phyloP scores from a whole-genome alignment of 2,113 vertebrate genomes.

The Synodontis membranacea region DNA sequence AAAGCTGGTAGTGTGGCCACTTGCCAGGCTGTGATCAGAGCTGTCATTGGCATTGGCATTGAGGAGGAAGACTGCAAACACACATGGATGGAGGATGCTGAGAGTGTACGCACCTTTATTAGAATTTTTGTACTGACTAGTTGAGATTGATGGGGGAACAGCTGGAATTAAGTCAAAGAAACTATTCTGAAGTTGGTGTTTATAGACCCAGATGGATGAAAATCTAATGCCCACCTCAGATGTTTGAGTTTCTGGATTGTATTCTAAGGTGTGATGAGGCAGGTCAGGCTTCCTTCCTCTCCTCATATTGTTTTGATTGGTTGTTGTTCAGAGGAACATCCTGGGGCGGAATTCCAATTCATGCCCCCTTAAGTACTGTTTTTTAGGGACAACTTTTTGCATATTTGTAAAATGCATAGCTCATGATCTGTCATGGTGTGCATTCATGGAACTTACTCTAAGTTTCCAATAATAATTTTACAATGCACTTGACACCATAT shows the following conservation, averaged over 20 bases:
- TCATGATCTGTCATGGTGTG: not conserved
- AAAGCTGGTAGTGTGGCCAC: conserved; percentile 96
- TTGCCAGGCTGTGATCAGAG: conserved; percentile 92
- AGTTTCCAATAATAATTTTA: not conserved
- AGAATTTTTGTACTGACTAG: not conserved
- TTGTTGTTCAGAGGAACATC: not conserved
- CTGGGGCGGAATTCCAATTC: not conserved
- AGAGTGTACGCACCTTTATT: conserved; percentile 78
- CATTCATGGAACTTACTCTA: not conserved
- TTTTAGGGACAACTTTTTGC: not conserved
- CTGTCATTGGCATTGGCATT: conserved; percentile 94
- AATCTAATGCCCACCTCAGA: not conserved
- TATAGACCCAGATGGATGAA: not conserved
- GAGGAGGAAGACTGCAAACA: conserved; percentile 97
- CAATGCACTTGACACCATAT: not conserved
- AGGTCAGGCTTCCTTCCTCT: not conserved
- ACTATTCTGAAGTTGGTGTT: not conserved
- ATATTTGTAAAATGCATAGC: not conserved
- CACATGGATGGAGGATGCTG: conserved; percentile 98
- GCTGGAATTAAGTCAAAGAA: not conserved
- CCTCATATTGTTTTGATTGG: not conserved
- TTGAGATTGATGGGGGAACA: not conserved
- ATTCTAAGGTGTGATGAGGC: not conserved
- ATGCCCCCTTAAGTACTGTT: not conserved
- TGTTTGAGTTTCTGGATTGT: not conserved